These are phyloP conservation scores for Manis crassicaudata DNA, from an alignment of 2,797 vertebrate species.

Conservation along the genomic window DNA sequence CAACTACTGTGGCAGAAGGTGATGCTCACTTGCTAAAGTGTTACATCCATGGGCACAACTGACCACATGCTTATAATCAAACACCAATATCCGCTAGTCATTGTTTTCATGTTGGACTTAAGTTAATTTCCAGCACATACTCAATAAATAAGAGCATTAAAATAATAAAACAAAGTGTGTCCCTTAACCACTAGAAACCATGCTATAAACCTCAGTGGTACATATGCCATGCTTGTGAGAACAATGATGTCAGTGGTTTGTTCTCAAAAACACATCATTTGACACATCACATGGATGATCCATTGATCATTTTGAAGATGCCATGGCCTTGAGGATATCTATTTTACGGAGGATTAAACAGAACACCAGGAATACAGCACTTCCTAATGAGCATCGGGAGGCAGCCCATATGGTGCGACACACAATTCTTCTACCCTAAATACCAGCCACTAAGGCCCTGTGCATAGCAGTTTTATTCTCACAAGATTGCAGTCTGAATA, in stretches of 20 bases:
- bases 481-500: neutral
- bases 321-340: neutral
- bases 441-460: rapidly evolving
- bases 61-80: neutral
- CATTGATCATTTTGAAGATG: neutral
- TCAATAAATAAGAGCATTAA: neutral
- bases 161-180: too few species aligned
- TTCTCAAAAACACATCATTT: neutral
- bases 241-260: neutral
- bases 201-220: neutral
- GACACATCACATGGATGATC: neutral
- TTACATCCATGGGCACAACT: too few species aligned
- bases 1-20: neutral
- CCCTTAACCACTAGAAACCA: neutral
- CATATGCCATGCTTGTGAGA: neutral
- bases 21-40: neutral
- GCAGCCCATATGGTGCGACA: neutral
- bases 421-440: neutral
- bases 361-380: neutral
- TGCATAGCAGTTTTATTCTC: neutral
- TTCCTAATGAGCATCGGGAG: neutral
- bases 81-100: neutral
- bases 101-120: neutral
- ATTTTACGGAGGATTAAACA: neutral
- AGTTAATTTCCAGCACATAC: neutral